phyloP scores from a whole-genome alignment of 2,113 vertebrate species.

The Peucedramus taeniatus region DNA sequence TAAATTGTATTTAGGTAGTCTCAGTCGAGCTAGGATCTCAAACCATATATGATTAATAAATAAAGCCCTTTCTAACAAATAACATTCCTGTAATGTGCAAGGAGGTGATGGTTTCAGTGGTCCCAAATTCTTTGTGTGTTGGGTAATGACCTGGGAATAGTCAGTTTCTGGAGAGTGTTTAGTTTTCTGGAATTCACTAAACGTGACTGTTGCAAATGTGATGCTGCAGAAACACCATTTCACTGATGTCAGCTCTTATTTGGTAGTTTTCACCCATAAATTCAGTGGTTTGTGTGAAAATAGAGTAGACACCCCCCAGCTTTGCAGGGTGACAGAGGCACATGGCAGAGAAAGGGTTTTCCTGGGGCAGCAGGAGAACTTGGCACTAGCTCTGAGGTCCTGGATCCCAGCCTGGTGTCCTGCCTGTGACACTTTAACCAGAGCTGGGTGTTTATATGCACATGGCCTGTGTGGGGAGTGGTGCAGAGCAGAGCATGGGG shows the following conservation, averaged over 20 bases:
- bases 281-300: not conserved
- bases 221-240: not conserved
- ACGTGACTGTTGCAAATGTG: not conserved
- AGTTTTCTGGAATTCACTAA: not conserved
- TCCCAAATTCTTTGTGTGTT: not conserved
- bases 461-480: not conserved
- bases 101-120: not conserved
- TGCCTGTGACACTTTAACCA: not conserved
- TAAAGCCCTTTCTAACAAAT: not conserved
- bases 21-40: not conserved
- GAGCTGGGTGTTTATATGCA: not conserved
- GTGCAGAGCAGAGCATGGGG: not conserved
- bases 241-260: not conserved
- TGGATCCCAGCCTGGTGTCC: fast-evolving
- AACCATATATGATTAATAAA: not conserved
- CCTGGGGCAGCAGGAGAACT: not conserved
- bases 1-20: not conserved
- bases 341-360: not conserved
- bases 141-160: not conserved
- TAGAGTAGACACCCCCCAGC: too few species aligned
- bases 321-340: not conserved
- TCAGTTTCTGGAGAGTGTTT: not conserved
- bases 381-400: not conserved
- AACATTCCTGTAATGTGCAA: not conserved
- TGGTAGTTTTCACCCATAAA: not conserved